Evolutionary conservation across 2,797 vertebrate genomes (phyloP), one percentile per base, ranked within the genome.

Genomic region (Typhlichthys subterraneus): DNA sequence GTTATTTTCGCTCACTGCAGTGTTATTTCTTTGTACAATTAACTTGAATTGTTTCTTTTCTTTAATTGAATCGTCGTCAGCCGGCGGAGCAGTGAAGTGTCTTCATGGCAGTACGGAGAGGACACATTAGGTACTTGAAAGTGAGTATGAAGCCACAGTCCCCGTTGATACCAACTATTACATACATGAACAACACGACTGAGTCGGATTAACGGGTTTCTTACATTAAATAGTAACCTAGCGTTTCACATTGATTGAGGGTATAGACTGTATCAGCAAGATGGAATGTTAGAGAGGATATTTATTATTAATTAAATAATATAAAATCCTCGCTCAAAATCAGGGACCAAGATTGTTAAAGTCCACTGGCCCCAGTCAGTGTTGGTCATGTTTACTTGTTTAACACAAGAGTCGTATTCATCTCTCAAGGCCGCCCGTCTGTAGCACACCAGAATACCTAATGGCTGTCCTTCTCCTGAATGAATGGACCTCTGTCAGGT

Each of bases 81-180:
- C 92, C 84, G 86, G 72, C 74, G 88, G 88, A 93, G 91, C 92
- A 91, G 92, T 91, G 89, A 89, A 85, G 88, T 90, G 91, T 93
- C 92, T 93, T 91, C 91, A 94, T 94, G 93, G 93, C 93, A 92
- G 88, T 93, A 88, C 91, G 92, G 90, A 89, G 92, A 91, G 93
- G 93, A 90, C 91, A 93, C 90, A 89, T 85, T 87, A 92, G 91
- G 87, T 93, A 93, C 89, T 86, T 91, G 79, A 92, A 94, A 93
- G 93, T 94, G 88, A 94, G 93, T 94, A 89, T 75, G 47, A 31
- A 46, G 52, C 47, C 61, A 5, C 15, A n/a, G 12, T 5, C 42
- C 3, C 14, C n/a, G 71, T 4, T 42, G 3, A 23, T 23, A 23
- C 23, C 23, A 4, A 4, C 23, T 29, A 4, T 29, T 29, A 4